These are phyloP conservation scores for Alcedo quadribrachys DNA, from an alignment of 2,797 vertebrate genomes.

Conservation along the genomic window DNA sequence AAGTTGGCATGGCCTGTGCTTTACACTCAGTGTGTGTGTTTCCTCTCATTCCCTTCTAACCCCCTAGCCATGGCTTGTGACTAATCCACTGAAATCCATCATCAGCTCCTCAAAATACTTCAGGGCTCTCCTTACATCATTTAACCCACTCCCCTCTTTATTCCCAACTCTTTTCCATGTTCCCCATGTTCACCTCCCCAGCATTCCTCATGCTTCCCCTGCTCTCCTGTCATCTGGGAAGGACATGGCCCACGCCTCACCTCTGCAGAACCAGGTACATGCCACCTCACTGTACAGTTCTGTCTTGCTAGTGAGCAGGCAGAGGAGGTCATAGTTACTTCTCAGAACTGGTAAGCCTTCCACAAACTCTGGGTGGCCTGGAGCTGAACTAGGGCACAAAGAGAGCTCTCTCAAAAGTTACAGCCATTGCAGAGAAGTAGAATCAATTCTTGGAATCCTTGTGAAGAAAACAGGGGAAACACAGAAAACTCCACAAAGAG, in stretches of 20 bases:
- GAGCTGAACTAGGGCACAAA: background rate
- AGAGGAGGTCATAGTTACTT: background rate
- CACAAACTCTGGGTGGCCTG: background rate
- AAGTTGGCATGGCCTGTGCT: background rate
- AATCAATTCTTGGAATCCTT: conserved; percentile 16
- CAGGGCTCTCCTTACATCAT: background rate
- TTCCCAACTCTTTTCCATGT: background rate
- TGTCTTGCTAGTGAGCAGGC: accelerated
- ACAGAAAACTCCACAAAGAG: conserved; percentile 48
- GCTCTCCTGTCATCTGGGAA: background rate
- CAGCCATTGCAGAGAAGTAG: background rate
- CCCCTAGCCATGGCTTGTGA: background rate
- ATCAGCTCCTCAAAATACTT: background rate
- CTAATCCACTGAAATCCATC: background rate
- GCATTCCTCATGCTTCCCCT: background rate
- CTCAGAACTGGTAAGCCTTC: background rate
- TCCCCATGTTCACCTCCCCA: background rate
- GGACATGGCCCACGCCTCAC: accelerated
- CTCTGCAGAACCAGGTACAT: accelerated
- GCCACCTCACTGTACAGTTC: accelerated
- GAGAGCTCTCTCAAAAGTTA: background rate
- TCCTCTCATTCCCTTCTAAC: background rate
- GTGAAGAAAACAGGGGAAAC: background rate
- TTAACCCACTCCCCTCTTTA: background rate
- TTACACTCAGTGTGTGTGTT: background rate